Evolutionary conservation across 1,140 invertebrate genomes (phyloP), one percentile per base, ranked within the genome.

Genomic region (Rhynchophorus ferrugineus): DNA sequence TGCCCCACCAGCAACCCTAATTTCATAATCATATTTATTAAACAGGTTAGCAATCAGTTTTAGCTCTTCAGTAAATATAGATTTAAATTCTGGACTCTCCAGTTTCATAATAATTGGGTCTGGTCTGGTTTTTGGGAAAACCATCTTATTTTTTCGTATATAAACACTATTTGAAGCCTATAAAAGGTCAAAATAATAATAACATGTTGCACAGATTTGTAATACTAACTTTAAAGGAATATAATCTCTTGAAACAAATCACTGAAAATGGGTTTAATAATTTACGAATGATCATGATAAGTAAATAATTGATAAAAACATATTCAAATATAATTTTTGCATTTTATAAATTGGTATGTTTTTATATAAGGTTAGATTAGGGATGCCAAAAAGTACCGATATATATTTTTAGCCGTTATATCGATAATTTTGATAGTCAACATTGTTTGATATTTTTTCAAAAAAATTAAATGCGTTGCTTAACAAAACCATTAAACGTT

Each of bases 1-100:
- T 20, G 95, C 92, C 13, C 96, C 96, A 44, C 96, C 96, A 37
- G 93, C 95, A 49, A 99, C 85, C 56, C 95, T 73, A 44, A 98
- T 71, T 73, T 95, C 89, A 78, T 87, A 87, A 34, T 85, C 76
- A 69, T 94, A 77, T 63, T 87, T 85, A 35, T 83, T 76, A 68
- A 97, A 98, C 14, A 96, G 44, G 9, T 73, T 67, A 16, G 78
- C 71, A 2, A 98, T 71, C 7, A 66, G 64, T 9, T 78, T 69
- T 11, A 97, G 70, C 71, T 96, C 84, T 20, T 83, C 76, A 1
- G 88, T 90, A 62, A 97, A 91, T 39, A 97, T 76, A 7, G 78
- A 80, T 51, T 80, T 78, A 63, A 93, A 96, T 69, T 87, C 79
- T 7, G 77, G 73, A 11, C 72, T 75, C 58, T 87, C 76, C 2